phyloP scores from a whole-genome alignment of 2,797 vertebrate species.

The Darevskia nairensis region DNA sequence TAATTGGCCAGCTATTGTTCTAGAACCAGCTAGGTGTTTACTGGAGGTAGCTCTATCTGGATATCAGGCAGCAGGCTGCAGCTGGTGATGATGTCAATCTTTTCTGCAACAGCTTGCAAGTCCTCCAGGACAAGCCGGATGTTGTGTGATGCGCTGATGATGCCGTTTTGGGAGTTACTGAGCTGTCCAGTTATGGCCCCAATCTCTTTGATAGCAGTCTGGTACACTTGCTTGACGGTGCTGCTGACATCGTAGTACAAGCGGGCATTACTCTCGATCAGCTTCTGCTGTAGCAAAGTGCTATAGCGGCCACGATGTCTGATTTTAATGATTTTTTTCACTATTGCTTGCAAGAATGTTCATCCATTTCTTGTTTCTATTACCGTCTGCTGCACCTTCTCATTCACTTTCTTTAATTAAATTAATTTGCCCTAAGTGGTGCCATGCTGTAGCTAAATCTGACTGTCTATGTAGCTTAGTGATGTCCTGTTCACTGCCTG shows the following conservation, averaged over 20 bases:
- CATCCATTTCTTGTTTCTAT: no score
- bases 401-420: no score
- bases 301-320: slow-evolving; percentile 61
- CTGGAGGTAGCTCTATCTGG: slow-evolving; percentile 66
- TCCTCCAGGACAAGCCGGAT: slow-evolving; percentile 90
- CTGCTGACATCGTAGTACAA: slow-evolving; percentile 84
- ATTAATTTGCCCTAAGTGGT: no score
- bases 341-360: no score
- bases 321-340: background rate
- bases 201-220: slow-evolving; percentile 85
- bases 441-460: no score
- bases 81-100: slow-evolving; percentile 93
- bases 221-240: slow-evolving; percentile 84
- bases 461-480: no score
- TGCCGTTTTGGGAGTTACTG: slow-evolving; percentile 85
- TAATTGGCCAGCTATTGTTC: rapidly evolving
- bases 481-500: no score
- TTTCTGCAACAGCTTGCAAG: slow-evolving; percentile 87
- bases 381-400: no score
- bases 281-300: slow-evolving; percentile 88
- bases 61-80: slow-evolving; percentile 90
- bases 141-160: slow-evolving; percentile 89
- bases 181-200: slow-evolving; percentile 84
- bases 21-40: background rate
- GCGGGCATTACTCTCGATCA: slow-evolving; percentile 87